These are phyloP conservation scores for Sogatella furcifera DNA, from an alignment of 1,140 invertebrate species.

Conservation along the genomic window DNA sequence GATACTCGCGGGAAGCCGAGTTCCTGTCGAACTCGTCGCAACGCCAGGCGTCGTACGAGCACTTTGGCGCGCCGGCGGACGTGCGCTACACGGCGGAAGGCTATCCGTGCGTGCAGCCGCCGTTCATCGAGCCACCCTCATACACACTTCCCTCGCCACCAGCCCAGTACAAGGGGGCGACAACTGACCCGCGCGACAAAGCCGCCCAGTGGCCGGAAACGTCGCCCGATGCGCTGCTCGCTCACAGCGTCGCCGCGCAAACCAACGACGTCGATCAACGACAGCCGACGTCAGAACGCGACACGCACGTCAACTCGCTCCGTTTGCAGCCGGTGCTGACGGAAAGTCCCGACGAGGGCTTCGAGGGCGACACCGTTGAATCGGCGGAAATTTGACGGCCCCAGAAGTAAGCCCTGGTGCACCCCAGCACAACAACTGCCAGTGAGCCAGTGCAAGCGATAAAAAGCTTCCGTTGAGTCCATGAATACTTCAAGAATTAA, in stretches of 20 bases:
- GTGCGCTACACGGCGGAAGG: slow-evolving; percentile 67
- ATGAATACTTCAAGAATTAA: too few relatives aligned
- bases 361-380: slow-evolving; percentile 56
- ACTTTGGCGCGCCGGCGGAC: slow-evolving; percentile 40
- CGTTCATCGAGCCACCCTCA: slow-evolving; percentile 21
- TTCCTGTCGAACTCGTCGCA: slow-evolving; percentile 42
- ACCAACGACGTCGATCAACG: slow-evolving; percentile 13
- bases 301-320: background rate
- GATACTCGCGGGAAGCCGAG: slow-evolving; percentile 52
- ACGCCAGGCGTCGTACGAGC: slow-evolving; percentile 37
- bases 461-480: too few relatives aligned
- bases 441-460: too few relatives aligned
- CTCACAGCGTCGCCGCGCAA: slow-evolving; percentile 19
- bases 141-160: slow-evolving; percentile 55
- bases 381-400: slow-evolving; percentile 36
- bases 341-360: slow-evolving; percentile 78
- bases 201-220: slow-evolving; percentile 21
- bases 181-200: slow-evolving; percentile 27
- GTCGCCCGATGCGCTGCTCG: slow-evolving; percentile 8
- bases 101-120: slow-evolving; percentile 43
- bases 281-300: background rate
- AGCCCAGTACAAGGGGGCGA: slow-evolving; percentile 46
- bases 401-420: background rate
- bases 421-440: too few relatives aligned
- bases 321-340: slow-evolving; percentile 46